A percentile compares a stretch with the other conserved stretches of the same genome.
phyloP scores from a whole-genome alignment of 2,113 vertebrate species.

The Nerophis lumbriciformis region DNA sequence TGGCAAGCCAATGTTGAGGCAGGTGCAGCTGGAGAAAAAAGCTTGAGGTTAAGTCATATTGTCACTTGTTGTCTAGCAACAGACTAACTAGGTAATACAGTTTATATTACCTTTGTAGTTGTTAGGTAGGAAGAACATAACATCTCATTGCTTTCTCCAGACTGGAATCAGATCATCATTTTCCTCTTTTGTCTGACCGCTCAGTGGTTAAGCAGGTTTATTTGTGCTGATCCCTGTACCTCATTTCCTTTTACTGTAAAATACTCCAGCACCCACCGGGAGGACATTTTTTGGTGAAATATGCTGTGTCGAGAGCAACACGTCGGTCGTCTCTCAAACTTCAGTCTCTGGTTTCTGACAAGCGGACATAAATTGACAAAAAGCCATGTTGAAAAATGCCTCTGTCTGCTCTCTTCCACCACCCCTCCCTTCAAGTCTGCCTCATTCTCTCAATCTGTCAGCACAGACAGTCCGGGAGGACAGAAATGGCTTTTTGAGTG shows the following conservation, averaged over 20 bases:
- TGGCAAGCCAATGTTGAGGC: constrained; percentile 1
- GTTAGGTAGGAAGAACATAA: constrained; percentile 34
- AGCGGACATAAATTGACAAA: constrained; percentile 59
- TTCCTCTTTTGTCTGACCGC: constrained; percentile 19
- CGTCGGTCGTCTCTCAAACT: constrained; percentile 19
- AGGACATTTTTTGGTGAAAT: too few relatives aligned
- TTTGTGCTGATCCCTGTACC: neutral
- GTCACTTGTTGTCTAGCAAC: constrained; percentile 27
- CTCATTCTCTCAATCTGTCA: constrained; percentile 52
- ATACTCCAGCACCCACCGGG: too few relatives aligned
- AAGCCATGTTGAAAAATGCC: constrained; percentile 54
- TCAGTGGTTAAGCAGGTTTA: neutral
- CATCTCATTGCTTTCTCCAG: constrained; percentile 12
- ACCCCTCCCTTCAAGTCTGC: constrained; percentile 29
- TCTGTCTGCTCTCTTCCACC: constrained; percentile 28
- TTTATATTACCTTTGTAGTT: constrained; percentile 5
- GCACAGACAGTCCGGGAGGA: constrained; percentile 48
- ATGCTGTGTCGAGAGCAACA: constrained; percentile 3
- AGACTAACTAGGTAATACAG: constrained; percentile 5
- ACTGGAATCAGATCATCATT: constrained; percentile 24
- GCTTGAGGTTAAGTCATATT: constrained; percentile 27
- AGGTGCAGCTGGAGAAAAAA: constrained; percentile 3
- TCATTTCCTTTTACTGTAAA: too few relatives aligned
- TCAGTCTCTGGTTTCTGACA: constrained; percentile 52
- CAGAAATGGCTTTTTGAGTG: constrained; percentile 74